These are phyloP conservation scores for Denticeps clupeoides DNA, from an alignment of 2,797 vertebrate species.

Conservation along the genomic window DNA sequence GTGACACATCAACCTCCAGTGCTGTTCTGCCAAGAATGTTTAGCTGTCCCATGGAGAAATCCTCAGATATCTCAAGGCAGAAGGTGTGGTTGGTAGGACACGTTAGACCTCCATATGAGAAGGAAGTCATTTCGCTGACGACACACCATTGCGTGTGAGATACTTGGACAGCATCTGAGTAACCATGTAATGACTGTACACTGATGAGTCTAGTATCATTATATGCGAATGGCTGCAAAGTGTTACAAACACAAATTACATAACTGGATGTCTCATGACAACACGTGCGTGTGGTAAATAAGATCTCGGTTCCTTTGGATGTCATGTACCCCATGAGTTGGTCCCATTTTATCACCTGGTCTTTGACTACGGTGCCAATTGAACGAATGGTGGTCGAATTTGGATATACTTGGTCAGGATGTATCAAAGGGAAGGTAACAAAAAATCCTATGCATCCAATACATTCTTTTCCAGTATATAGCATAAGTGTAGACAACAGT, in stretches of 20 bases:
- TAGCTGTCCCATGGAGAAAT: not conserved
- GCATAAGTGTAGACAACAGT: not conserved
- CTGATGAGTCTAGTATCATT: not conserved
- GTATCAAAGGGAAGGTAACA: too few species aligned
- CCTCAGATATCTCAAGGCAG: conserved; percentile 1
- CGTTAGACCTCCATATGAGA: not conserved
- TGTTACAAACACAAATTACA: not conserved
- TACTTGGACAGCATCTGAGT: not conserved
- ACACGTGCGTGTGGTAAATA: not conserved
- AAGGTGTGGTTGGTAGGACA: conserved; percentile 6
- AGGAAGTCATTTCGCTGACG: not conserved
- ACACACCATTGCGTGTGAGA: not conserved
- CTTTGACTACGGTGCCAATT: not conserved
- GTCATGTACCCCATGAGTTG: too few species aligned
- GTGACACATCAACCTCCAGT: not conserved
- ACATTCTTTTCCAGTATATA: conserved; percentile 6
- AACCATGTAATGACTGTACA: not conserved
- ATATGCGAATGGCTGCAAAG: not conserved
- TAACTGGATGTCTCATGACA: not conserved
- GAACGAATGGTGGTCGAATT: not conserved
- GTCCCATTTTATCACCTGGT: not conserved
- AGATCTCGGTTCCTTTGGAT: too few species aligned
- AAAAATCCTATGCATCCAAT: not conserved
- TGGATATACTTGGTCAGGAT: not conserved
- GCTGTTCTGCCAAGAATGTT: not conserved